Conservation (phyloP, 2,888 invertebrate species). For the Antheraea assamensis region DNA sequence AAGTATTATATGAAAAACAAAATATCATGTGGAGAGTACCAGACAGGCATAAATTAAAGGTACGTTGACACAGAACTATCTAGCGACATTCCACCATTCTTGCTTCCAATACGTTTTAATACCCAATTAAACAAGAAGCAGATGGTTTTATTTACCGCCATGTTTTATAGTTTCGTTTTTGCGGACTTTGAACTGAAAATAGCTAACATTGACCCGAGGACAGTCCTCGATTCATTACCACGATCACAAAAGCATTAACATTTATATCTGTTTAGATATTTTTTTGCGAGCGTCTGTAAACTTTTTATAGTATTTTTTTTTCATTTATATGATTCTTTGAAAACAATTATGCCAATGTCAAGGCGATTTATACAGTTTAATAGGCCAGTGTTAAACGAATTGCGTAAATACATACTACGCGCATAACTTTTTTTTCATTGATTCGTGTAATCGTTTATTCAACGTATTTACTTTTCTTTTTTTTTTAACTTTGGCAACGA, state of each 20-base stretch:
- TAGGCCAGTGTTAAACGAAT: background rate
- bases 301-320: background rate
- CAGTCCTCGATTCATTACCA: background rate
- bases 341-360: conserved; percentile 4
- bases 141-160: conserved; percentile 37
- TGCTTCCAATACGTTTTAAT: conserved; percentile 52
- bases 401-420: too few relatives aligned
- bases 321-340: background rate
- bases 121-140: conserved; percentile 35
- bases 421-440: too few relatives aligned
- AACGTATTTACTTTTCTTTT: too few relatives aligned
- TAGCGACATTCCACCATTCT: conserved; percentile 65
- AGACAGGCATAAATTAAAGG: conserved; percentile 51
- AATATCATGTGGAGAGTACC: conserved; percentile 32
- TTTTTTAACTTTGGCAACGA: too few relatives aligned
- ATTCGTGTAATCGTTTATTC: too few relatives aligned
- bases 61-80: conserved; percentile 58
- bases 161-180: conserved; percentile 22
- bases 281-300: background rate
- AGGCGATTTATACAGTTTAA: background rate
- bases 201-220: conserved; percentile 7
- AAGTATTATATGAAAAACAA: conserved; percentile 29
- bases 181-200: conserved; percentile 19
- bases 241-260: background rate
- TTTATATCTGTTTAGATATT: background rate